Conservation (phyloP, 2,888 invertebrate species). For the Uropetala carovei region DNA sequence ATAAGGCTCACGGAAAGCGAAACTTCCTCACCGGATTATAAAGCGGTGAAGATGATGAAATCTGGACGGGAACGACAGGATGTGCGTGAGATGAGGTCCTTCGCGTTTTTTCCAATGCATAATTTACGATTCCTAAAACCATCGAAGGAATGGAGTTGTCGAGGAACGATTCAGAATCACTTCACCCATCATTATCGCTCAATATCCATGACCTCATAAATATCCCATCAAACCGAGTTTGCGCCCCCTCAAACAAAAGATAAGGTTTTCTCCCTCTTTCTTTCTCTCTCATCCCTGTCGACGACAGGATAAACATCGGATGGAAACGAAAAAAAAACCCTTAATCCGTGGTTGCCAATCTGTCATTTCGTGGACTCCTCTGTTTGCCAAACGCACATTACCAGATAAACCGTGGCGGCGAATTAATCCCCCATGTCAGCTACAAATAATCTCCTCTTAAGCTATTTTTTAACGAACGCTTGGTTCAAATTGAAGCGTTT, state of each 20-base stretch:
- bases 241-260: background rate
- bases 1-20: background rate
- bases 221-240: slow-evolving; percentile 48
- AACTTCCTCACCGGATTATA: background rate
- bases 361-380: too few species aligned
- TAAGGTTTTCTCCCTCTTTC: background rate
- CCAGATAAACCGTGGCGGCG: too few species aligned
- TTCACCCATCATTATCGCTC: slow-evolving; percentile 44
- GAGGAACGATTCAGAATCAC: slow-evolving; percentile 43
- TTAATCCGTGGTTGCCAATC: background rate
- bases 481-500: too few species aligned
- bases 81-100: background rate
- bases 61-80: background rate
- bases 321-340: background rate
- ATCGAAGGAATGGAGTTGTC: slow-evolving; percentile 22
- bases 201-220: slow-evolving; percentile 55
- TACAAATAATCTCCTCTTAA: too few species aligned
- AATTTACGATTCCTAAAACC: slow-evolving; percentile 41
- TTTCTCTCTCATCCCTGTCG: background rate
- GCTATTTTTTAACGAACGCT: too few species aligned
- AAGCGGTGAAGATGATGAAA: background rate
- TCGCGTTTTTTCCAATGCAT: slow-evolving; percentile 51
- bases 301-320: background rate
- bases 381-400: too few species aligned
- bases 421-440: too few species aligned